Base-by-base conservation (phyloP, 2,113 vertebrate species). In the Aphyosemion australe region DNA sequence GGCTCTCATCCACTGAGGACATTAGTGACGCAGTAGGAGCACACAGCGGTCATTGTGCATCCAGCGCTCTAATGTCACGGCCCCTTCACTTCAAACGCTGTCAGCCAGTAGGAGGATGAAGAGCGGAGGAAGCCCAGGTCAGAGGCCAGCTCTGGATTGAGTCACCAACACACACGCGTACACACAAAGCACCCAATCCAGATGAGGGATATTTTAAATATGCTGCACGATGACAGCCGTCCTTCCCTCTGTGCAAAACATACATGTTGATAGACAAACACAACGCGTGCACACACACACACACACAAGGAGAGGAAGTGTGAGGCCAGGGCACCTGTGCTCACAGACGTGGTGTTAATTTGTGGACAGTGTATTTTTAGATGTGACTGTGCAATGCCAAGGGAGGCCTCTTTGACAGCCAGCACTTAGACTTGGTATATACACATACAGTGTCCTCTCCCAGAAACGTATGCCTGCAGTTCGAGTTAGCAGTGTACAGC, bases 1-100 rank as follows among this genome's bases (percentile, higher is more conserved):
- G 67, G 76, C 69, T 78, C 61, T 86, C 90, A 87, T 88, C 72
- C 76, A 82, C 78, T 58, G 71, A 76, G 82, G 62, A 73, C 87
- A 73, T 88, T 78, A 73, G 78, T 91, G 86, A 91, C 85, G 86
- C 68, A 77, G 80, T 53, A 58, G n/a, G 9, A 57, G 47, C 62
- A 93, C 90, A 93, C 83, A 86, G 82, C 16, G 1, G 52, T 79
- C 76, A 91, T 93, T 93, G 91, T 93, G 73, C 66, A 37, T 55
- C 74, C 39, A 20, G 48, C 19, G 18, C 84, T 86, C 80, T 87
- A 87, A 92, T 86, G 90, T 89, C 88, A 86, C 77, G 51, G 64
- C 41, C 47, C 71, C 73, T 79, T 75, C 70, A 79, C 88, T 90
- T 93, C 87, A 93, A 92, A 92, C 82, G 49, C 72, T 65, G 73